Evolutionary conservation across 2,888 invertebrate genomes (phyloP).

Genomic region (Rhingia rostrata): DNA sequence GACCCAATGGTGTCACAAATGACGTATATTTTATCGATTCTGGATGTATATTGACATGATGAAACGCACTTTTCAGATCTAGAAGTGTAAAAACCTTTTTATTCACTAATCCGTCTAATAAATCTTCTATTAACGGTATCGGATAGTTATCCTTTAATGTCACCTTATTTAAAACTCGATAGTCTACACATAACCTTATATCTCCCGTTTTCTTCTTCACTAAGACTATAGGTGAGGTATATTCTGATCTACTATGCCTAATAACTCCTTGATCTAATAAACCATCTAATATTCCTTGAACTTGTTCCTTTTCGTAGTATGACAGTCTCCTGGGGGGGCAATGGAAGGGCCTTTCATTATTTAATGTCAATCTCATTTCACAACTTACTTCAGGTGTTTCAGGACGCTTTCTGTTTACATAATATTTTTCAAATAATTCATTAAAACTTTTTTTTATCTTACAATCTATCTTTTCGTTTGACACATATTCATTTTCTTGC

Average conservation of each 20-base stretch:
- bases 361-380: constrained; percentile 39
- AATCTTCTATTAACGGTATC: constrained; percentile 65
- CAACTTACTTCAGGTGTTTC: constrained; percentile 24
- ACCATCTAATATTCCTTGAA: constrained; percentile 29
- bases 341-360: constrained; percentile 43
- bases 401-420: constrained; percentile 31
- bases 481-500: too few relatives aligned
- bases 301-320: constrained; percentile 25
- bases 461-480: too few relatives aligned
- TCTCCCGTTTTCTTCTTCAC: constrained; percentile 62
- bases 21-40: constrained; percentile 71
- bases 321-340: constrained; percentile 37
- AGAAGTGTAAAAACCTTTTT: constrained; percentile 70
- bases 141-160: constrained; percentile 66
- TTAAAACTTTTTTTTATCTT: too few relatives aligned
- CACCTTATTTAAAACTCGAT: constrained; percentile 59
- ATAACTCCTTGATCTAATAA: constrained; percentile 31
- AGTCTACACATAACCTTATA: background rate
- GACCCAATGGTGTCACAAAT: constrained; percentile 74
- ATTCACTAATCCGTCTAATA: constrained; percentile 55
- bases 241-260: constrained; percentile 33
- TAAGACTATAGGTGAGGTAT: constrained; percentile 55
- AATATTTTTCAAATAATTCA: background rate
- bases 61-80: constrained; percentile 74
- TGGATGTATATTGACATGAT: constrained; percentile 65